Base-by-base conservation (phyloP, 2,113 vertebrate species). In the Aix galericulata region DNA sequence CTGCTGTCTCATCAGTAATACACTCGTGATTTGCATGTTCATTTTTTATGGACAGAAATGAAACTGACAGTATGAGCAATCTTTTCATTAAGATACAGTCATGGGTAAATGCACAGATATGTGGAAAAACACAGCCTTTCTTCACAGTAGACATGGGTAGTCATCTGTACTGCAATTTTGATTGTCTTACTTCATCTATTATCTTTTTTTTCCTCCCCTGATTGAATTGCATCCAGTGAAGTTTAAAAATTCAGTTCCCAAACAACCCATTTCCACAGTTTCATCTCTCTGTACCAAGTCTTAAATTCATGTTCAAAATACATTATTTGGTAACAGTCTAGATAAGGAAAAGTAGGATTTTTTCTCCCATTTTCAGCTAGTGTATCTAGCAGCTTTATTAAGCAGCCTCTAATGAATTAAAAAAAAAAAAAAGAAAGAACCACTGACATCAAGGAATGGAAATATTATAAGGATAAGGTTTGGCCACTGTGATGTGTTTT, bases 391-490 rank as follows among this genome's bases (percentile, higher is more conserved):
- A 82, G 25, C 16, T 73, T 87, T 72, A 34, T 81, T 68, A 83
- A 94, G 76, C n/a, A 74, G 44, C 76, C 71, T 76, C 31, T 77
- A 84, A 86, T 79, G 58, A 11, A 79, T 13, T 46, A n/a, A 42
- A 26, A 69, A 42, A 22, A 71, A 76, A 53, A 64, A 66, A 91
- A 95, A 8, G 20, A 88, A 91, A 93, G 83, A 55, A 9, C 9
- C 63, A 69, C 42, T 69, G 67, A 44, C 56, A 71, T 91, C 63
- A 95, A 83, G 67, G 31, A 93, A 78, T 56, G 31, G 74, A 97
- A 95, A 86, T 34, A 85, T 4, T 92, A 50, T 89, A 87, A 68
- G 22, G 64, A 64, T 90, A 82, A 89, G 15, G 9, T 79, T 94
- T 87, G 20, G 32, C 27, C 17, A 48, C 63, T 46, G 58, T 50